Evolutionary conservation across 2,888 invertebrate genomes (phyloP).

Genomic region (Empis livida): DNA sequence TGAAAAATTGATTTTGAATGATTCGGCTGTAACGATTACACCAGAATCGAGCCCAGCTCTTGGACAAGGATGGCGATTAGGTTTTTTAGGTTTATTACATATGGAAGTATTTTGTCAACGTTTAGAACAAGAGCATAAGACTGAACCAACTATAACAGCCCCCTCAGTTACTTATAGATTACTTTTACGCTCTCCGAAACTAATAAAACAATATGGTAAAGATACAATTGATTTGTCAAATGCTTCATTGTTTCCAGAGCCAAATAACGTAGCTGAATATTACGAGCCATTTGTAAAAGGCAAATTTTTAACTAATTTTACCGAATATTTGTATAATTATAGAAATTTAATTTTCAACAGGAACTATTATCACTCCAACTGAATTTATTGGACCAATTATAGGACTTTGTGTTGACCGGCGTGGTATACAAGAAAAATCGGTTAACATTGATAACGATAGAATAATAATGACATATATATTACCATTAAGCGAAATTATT

Average conservation of each 20-base stretch:
- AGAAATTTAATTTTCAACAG: slow-evolving; percentile 31
- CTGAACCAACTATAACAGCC: slow-evolving; percentile 69
- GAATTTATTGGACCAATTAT: slow-evolving; percentile 58
- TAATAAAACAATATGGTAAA: slow-evolving; percentile 49
- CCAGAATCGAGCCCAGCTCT: slow-evolving; percentile 75
- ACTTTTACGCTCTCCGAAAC: slow-evolving; percentile 59
- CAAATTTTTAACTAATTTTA: slow-evolving; percentile 21
- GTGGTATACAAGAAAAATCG: slow-evolving; percentile 49
- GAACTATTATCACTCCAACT: slow-evolving; percentile 80
- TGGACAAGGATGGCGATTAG: slow-evolving; percentile 80
- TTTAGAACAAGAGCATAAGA: slow-evolving; percentile 69
- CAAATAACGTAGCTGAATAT: slow-evolving; percentile 53
- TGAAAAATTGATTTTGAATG: slow-evolving; percentile 85
- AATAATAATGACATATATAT: slow-evolving; percentile 64
- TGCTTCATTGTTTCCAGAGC: slow-evolving; percentile 59
- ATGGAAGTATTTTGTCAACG: slow-evolving; percentile 82
- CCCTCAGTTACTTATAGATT: slow-evolving; percentile 75
- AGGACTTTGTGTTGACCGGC: slow-evolving; percentile 57
- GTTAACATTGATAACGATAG: slow-evolving; percentile 72
- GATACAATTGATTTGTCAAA: slow-evolving; percentile 56
- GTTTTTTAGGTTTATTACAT: slow-evolving; percentile 75
- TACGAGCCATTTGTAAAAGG: slow-evolving; percentile 79
- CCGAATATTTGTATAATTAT: neutral
- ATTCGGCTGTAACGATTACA: slow-evolving; percentile 75
- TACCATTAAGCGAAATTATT: slow-evolving; percentile 89